Conservation (phyloP, 2,797 vertebrate genomes). For the Luscinia megarhynchos region DNA sequence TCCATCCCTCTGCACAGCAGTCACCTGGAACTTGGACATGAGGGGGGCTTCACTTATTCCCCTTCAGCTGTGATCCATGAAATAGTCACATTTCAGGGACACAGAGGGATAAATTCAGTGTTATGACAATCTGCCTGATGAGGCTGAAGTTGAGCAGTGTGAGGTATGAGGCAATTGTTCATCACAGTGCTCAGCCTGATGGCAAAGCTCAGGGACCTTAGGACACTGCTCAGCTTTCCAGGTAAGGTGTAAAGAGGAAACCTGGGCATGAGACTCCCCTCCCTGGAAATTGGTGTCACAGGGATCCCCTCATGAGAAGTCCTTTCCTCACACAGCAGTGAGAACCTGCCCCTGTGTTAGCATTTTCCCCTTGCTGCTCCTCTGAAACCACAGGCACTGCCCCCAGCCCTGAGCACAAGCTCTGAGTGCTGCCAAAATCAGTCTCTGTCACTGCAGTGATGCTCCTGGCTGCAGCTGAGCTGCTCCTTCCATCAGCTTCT, state of each 20-base stretch:
- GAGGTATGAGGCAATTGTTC: background rate
- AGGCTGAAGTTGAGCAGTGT: background rate
- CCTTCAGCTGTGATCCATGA: background rate
- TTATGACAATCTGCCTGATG: background rate
- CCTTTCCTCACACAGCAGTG: background rate
- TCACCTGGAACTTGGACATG: fast-evolving
- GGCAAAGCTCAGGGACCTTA: background rate
- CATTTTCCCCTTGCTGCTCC: background rate
- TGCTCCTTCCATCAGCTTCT: background rate
- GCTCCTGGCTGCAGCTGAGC: background rate
- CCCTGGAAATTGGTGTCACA: background rate
- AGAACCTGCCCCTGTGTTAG: background rate
- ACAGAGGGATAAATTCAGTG: background rate
- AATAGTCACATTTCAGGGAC: background rate
- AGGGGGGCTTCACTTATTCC: background rate
- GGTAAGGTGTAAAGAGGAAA: background rate
- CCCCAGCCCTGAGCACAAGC: background rate
- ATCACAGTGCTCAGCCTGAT: background rate
- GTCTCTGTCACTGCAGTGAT: background rate
- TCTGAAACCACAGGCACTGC: background rate
- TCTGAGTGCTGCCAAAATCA: background rate
- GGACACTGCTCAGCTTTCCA: background rate
- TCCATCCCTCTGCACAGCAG: background rate
- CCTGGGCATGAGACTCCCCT: background rate
- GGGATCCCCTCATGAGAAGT: background rate